Evolutionary conservation across 2,797 vertebrate species (phyloP), one percentile per base, ranked within the genome.

Genomic region (Rhynchonycteris naso): DNA sequence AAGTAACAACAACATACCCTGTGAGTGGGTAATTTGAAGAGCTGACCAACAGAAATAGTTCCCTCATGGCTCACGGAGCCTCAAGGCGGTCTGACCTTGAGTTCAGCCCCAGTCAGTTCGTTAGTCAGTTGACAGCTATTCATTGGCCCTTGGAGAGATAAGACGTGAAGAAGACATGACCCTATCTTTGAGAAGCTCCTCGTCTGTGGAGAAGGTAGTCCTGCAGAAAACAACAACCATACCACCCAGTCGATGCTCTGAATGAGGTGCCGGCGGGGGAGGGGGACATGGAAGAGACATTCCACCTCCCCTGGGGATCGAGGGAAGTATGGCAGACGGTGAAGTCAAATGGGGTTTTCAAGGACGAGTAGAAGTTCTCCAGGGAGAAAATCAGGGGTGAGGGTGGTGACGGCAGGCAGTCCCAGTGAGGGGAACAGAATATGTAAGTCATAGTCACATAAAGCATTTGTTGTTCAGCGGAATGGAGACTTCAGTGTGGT

Each of bases 301-400:
- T 50, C 93, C 58, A 74, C 11, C n/a, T 33, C 5, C 30, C 30
- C 54, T 33, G 14, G 71, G 38, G 38, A 5, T 59, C 54, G 43
- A 50, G 38, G 21, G 30, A 54, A 88, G 11, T 35, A 33, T 2
- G 69, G 33, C 58, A 68, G 83, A 74, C 8, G 76, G 30, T 19
- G n/a, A 50, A 33, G 30, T 52, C 63, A 65, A 43, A 54, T 30
- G 18, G 35, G 89, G 33, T 71, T 85, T 50, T 91, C 69, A 88
- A 82, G 85, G 21, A 61, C 59, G 58, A 90, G 11, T 59, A 96
- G 68, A 91, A 94, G 76, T 92, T 82, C 43, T 88, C 68, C n/a
- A 33, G 72, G 43, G 86, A 96, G 63, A 82, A 85, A 75, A 13
- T 18, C n/a, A 35, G 52, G 16, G 12, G 14, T 52, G 71, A 71